These are phyloP conservation scores for Drosophila nebulosa DNA, from an alignment of 1,140 invertebrate genomes.

Conservation along the genomic window DNA sequence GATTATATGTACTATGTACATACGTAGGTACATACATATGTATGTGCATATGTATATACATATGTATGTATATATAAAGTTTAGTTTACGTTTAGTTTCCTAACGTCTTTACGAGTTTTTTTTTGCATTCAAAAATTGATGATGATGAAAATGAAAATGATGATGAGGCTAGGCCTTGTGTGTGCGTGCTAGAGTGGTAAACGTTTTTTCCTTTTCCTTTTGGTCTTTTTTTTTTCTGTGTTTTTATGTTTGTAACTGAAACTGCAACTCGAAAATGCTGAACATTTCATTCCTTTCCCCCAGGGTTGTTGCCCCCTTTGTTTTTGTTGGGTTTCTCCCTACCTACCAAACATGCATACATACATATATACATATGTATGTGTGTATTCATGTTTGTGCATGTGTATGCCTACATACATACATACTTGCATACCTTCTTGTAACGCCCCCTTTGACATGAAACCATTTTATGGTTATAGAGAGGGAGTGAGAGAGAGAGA, in stretches of 20 bases:
- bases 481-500: background rate
- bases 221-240: constrained; percentile 20
- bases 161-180: background rate
- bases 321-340: background rate
- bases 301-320: background rate
- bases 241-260: constrained; percentile 58
- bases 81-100: background rate
- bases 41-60: background rate
- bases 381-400: background rate
- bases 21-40: background rate
- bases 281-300: constrained; percentile 10
- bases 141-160: constrained; percentile 52
- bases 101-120: constrained; percentile 16
- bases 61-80: background rate
- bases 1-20: background rate
- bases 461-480: background rate
- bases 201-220: constrained; percentile 40
- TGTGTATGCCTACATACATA: background rate
- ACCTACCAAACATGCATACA: constrained; percentile 9
- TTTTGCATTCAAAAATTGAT: constrained; percentile 76
- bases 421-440: background rate
- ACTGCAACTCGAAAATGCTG: constrained; percentile 62
- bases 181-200: constrained; percentile 9
- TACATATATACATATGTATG: background rate
- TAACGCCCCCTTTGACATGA: background rate